phyloP scores from a whole-genome alignment of 1,140 invertebrate genomes.

The Probaryconus sp. region DNA sequence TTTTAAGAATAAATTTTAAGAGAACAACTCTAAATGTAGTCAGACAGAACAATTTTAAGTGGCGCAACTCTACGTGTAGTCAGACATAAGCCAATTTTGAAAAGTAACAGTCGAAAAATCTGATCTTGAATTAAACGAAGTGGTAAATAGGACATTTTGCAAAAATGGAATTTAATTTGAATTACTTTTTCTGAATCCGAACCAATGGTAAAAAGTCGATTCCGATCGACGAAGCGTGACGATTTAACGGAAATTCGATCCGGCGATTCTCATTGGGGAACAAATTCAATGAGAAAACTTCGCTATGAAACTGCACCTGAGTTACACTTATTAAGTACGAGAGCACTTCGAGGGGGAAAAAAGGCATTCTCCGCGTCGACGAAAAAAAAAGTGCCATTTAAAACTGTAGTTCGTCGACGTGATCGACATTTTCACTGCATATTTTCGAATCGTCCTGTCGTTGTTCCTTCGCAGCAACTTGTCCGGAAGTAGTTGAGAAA shows the following conservation, averaged over 20 bases:
- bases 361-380: slow-evolving; percentile 35
- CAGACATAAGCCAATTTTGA: no score
- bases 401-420: slow-evolving; percentile 44
- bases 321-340: slow-evolving; percentile 47
- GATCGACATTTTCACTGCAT: slow-evolving; percentile 46
- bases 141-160: slow-evolving; percentile 35
- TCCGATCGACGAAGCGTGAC: slow-evolving; percentile 63
- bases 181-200: slow-evolving; percentile 44
- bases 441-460: slow-evolving; percentile 32
- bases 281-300: slow-evolving; percentile 52
- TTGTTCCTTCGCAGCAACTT: slow-evolving; percentile 5
- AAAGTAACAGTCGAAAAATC: no score
- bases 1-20: no score
- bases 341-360: slow-evolving; percentile 37
- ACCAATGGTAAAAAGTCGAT: slow-evolving; percentile 59
- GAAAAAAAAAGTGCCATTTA: slow-evolving; percentile 41
- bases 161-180: slow-evolving; percentile 40
- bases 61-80: no score
- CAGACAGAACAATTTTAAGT: no score
- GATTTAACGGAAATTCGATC: slow-evolving; percentile 70
- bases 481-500: no score
- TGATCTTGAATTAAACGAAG: slow-evolving; percentile 31
- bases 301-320: slow-evolving; percentile 38
- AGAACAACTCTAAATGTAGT: no score
- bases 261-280: slow-evolving; percentile 31